phyloP scores from a whole-genome alignment of 2,113 vertebrate species.

The Lycocorax pyrrhopterus region DNA sequence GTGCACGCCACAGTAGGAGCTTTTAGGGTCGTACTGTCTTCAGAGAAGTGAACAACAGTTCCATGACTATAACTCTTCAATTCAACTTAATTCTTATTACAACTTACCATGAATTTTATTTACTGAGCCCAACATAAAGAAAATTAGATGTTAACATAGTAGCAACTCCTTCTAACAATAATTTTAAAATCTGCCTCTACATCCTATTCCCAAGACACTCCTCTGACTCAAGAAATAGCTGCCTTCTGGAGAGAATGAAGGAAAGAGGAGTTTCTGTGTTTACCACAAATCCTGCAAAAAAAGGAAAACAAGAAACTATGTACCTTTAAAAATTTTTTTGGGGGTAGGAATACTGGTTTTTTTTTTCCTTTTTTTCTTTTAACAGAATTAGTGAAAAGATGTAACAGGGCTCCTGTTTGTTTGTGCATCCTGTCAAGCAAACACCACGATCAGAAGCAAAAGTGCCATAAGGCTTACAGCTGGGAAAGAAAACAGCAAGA shows the following conservation, averaged over 20 bases:
- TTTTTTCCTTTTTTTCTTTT: rapidly evolving
- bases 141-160: neutral
- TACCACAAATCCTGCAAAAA: neutral
- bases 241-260: neutral
- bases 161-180: neutral
- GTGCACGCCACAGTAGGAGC: neutral
- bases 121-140: neutral
- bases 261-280: neutral
- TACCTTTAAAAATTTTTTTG: rapidly evolving
- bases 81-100: neutral
- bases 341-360: neutral
- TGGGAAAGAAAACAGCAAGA: neutral
- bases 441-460: neutral
- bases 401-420: neutral
- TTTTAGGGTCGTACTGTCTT: neutral
- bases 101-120: neutral
- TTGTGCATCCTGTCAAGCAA: neutral
- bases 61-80: neutral
- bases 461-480: neutral
- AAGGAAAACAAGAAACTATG: neutral
- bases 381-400: neutral
- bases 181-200: neutral
- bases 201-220: neutral
- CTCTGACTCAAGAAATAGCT: neutral
- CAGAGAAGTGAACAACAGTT: neutral